Base-by-base conservation (phyloP, 2,113 vertebrate genomes). In the Neopipo cinnamomea region DNA sequence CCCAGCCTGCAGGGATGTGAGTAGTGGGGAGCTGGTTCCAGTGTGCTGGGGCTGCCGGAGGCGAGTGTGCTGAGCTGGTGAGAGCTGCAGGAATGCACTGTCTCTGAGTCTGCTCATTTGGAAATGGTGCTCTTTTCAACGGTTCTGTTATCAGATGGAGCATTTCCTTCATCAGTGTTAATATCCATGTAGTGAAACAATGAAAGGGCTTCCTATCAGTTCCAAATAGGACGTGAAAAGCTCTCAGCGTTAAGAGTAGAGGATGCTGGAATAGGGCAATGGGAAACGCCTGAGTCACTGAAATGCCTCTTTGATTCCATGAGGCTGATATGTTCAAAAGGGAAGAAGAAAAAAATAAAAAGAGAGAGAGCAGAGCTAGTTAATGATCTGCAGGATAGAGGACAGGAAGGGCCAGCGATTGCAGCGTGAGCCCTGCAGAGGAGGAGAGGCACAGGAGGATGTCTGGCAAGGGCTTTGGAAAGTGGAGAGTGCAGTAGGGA, bases 161-260 rank as follows among this genome's bases (percentile, higher is more conserved):
- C 96, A 97, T 98, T 98, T 98, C 98, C 98, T 98, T 98, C 98
- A 98, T 98, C 97, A 97, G 98, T 58, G 98, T 98, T 98, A 98
- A 98, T 98, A 98, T 98, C 97, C 98, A 98, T 97, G 98, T 97
- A 96, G 97, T 41, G 96, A 97, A 98, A 98, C 98, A 98, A 98
- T 98, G 98, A 97, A 97, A 98, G 98, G 97, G 98, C 96, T 98
- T 98, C 98, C 98, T 98, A 98, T 98, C 97, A 97, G 98, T 97
- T 97, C 98, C 98, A 98, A 98, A 98, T 98, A 98, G 98, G 98
- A 98, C 98, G 86, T 98, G 98, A 98, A 98, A 98, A 98, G 96
- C 98, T 97, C 98, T 98, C 97, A 93, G 97, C 79, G 50, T 97
- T 97, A 97, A 98, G 98, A 97, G 98, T 94, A 98, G 98, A 98